Evolutionary conservation across 2,797 vertebrate species (phyloP), one percentile per base, ranked within the genome.

Genomic region (Chaetodon trifasciatus): DNA sequence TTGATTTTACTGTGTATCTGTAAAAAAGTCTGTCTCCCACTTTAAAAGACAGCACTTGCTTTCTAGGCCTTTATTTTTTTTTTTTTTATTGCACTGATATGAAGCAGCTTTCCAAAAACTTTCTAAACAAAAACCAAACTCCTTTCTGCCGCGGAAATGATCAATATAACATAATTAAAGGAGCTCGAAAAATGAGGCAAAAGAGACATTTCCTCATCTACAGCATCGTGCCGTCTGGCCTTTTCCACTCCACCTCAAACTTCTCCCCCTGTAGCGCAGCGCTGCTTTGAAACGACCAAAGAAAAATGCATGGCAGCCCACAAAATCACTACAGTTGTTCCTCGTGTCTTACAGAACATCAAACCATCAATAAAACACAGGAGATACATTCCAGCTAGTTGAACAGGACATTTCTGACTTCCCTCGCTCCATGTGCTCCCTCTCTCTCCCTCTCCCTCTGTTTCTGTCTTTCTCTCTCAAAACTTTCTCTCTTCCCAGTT

Each of bases 291-390:
- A 91, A 88, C 88, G n/a, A 85, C 80, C 91, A 76, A 76, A 88
- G 82, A 91, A 89, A 91, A 93, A 87, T 78, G 86, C 81, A 82
- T 86, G 92, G 91, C 92, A 93, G 91, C 88, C 93, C 91, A 70
- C 92, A 92, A 90, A 92, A 93, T 93, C 90, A 85, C 90, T 92
- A 90, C 91, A 93, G 91, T 93, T 93, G 93, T 94, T 93, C 88
- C 82, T 86, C 84, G 28, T 91, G 92, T 92, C 92, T 88, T 89
- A 91, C 92, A 92, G 87, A 89, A 90, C 90, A 91, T 93, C 90
- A 89, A 93, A 91, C 91, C 88, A 78, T 94, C 94, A 94, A 93
- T 94, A 94, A 94, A 94, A 93, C 82, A 79, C 90, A 75, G 88
- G 87, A 92, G 91, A 92, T 87, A 86, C 92, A 93, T 93, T 93